phyloP scores from a whole-genome alignment of 2,113 vertebrate genomes.

The Heterochromis multidens region DNA sequence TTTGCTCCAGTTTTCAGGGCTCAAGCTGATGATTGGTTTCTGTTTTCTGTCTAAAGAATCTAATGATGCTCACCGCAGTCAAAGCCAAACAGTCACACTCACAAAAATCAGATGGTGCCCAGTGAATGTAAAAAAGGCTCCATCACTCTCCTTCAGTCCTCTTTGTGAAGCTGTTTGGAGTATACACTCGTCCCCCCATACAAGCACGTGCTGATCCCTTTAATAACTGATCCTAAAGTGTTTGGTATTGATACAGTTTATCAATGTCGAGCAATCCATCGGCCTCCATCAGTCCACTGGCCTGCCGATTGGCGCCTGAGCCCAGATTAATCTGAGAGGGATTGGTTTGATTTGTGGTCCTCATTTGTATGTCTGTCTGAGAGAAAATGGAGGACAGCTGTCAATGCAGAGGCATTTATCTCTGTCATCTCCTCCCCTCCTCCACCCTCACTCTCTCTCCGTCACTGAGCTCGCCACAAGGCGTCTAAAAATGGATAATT shows the following conservation, averaged over 20 bases:
- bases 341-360: conserved; percentile 68
- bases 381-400: conserved; percentile 79
- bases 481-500: conserved; percentile 69
- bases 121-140: neutral
- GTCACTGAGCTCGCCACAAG: conserved; percentile 24
- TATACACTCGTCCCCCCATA: neutral
- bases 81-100: neutral
- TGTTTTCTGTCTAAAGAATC: neutral
- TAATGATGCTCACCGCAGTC: neutral
- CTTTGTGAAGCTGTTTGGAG: neutral
- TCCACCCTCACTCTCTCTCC: conserved; percentile 9
- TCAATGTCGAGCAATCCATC: conserved; percentile 66
- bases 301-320: conserved; percentile 51
- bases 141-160: neutral
- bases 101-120: neutral
- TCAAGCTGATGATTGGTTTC: neutral
- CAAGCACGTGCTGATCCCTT: conserved; percentile 33
- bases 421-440: conserved; percentile 71
- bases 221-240: conserved; percentile 63
- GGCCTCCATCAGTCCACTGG: conserved; percentile 47
- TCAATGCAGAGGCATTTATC: conserved; percentile 79
- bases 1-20: neutral
- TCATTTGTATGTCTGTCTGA: conserved; percentile 75
- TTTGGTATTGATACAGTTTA: conserved; percentile 68
- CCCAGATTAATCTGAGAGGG: conserved; percentile 63